phyloP scores from a whole-genome alignment of 2,797 vertebrate genomes.

The Enoplosus armatus region DNA sequence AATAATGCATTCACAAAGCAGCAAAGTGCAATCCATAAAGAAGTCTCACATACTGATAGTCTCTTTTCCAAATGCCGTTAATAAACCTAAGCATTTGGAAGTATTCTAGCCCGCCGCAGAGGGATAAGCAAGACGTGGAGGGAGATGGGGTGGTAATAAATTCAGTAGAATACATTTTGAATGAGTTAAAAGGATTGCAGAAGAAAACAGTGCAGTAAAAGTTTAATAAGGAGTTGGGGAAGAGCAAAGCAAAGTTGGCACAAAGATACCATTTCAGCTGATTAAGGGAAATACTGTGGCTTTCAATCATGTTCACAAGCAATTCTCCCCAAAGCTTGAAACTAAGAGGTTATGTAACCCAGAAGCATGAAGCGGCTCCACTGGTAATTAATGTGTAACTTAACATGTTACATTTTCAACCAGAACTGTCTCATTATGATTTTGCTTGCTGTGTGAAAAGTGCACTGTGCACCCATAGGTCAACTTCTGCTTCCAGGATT shows the following conservation, averaged over 20 bases:
- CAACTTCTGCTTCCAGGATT: not conserved
- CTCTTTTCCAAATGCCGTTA: conserved; percentile 55
- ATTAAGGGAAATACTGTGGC: conserved; percentile 44
- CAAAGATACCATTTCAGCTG: conserved; percentile 56
- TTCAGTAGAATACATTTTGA: conserved; percentile 62
- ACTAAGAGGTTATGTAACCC: conserved; percentile 22
- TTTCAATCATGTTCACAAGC: conserved; percentile 29
- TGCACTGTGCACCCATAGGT: not conserved
- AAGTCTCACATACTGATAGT: conserved; percentile 48
- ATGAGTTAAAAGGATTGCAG: conserved; percentile 53
- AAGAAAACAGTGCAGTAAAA: conserved; percentile 62
- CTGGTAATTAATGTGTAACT: conserved; percentile 23
- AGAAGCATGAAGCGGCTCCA: conserved; percentile 5
- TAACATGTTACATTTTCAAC: conserved; percentile 10
- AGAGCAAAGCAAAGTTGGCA: conserved; percentile 51
- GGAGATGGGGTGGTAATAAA: conserved; percentile 41
- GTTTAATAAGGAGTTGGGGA: conserved; percentile 62
- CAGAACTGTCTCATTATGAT: not conserved
- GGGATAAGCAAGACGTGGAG: conserved; percentile 42
- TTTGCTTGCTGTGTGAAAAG: conserved; percentile 15
- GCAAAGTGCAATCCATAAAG: conserved; percentile 57
- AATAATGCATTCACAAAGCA: conserved; percentile 43
- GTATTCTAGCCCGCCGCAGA: conserved; percentile 20
- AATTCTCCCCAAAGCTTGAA: conserved; percentile 33
- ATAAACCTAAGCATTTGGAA: conserved; percentile 53